Evolutionary conservation across 2,113 vertebrate species (phyloP), one percentile per base, ranked within the genome.

Genomic region (Maccullochella peelii): DNA sequence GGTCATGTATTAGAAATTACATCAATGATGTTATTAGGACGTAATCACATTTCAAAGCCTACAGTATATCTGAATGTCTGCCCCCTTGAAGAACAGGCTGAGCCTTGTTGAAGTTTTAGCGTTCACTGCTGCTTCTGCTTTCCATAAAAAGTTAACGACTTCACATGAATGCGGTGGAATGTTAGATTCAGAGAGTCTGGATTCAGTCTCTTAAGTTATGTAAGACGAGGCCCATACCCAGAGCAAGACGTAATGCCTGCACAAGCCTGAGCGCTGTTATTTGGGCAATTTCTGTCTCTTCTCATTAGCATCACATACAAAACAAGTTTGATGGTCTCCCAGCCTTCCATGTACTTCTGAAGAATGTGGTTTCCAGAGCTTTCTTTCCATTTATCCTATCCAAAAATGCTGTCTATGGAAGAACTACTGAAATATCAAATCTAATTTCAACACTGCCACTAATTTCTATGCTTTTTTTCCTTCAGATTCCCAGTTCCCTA

Each of bases 401-500:
- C 81, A 78, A 68, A 66, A 73, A 76, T 20, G 10, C 21, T 79
- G 49, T 66, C 54, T 67, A n/a, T 49, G 36, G 12, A 62, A 25
- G 38, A 58, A 25, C n/a, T 61, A 40, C 20, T 49, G 14, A 73
- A 67, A 70, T 36, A 40, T 55, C 42, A 59, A 50, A 38, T n/a
- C 12, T 52, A 42, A 77, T 65, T 61, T 84, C 23, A 76, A 72
- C 27, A 30, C 71, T 36, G 6, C 42, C 6, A 55, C 40, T 71
- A 47, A 55, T 68, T 76, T n/a, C 38, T 50, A 8, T 75, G 30
- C 6, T 68, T 82, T 82, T 90, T 63, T 77, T 84, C 80, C 81
- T 59, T 21, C 86, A 99, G 98, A 99, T 93, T 97, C 96, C 7
- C 97, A 97, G 81, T 98, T 99, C 88, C 98, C 98, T 55, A 98